These are phyloP conservation scores for Poicephalus gulielmi DNA, from an alignment of 2,113 vertebrate genomes.

Conservation along the genomic window DNA sequence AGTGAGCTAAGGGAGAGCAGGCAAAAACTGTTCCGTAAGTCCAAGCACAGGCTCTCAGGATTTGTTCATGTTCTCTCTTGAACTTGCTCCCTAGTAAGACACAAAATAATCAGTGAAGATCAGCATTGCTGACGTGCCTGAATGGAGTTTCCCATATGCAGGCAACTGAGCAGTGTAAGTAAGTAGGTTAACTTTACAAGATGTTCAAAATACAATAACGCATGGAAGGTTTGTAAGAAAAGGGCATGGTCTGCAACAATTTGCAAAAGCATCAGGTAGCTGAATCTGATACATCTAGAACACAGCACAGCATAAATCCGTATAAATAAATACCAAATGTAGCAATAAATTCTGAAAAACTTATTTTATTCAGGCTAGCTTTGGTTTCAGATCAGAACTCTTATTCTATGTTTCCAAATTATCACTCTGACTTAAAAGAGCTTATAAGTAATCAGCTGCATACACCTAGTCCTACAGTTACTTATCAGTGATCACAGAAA, in stretches of 20 bases:
- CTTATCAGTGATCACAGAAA: neutral
- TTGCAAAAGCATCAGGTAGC: neutral
- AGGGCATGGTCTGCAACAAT: neutral
- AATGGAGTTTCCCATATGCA: neutral
- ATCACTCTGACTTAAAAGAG: neutral
- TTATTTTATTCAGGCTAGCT: neutral
- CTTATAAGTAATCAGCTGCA: neutral
- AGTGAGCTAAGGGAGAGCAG: conserved; percentile 73
- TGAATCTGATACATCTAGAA: neutral
- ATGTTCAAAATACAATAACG: neutral
- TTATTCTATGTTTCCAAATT: neutral
- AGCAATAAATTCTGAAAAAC: neutral
- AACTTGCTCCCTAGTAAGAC: conserved; percentile 77
- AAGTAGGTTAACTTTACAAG: neutral
- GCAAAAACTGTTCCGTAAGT: conserved; percentile 77
- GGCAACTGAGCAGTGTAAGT: neutral
- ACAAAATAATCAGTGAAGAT: neutral
- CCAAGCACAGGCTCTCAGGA: conserved; percentile 76
- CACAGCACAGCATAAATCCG: neutral
- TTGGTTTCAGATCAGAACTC: neutral
- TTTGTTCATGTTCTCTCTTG: conserved; percentile 57
- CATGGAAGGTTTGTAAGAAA: neutral
- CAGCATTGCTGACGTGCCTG: neutral
- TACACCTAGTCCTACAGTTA: neutral
- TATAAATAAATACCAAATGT: neutral